Evolutionary conservation across 2,888 invertebrate genomes (phyloP), one percentile per base, ranked within the genome.

Genomic region (Drosophila seclusa): DNA sequence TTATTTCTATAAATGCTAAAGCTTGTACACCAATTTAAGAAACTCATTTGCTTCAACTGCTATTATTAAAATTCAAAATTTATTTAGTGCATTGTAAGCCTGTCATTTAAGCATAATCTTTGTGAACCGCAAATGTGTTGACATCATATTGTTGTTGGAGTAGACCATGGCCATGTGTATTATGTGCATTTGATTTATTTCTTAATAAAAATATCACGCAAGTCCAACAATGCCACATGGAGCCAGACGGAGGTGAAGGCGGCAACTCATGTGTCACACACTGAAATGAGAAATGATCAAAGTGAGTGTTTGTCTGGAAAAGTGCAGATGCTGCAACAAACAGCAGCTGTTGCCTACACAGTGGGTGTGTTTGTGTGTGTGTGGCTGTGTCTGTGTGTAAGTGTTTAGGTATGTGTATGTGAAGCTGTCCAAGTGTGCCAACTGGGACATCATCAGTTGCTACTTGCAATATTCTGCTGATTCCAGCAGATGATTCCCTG

Each of bases 281-380:
- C 59, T 68, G 78, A 88, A 87, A 87, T 87, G 86, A 87, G 89
- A 90, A 90, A 87, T 87, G 90, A 87, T 90, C 86, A 87, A 87
- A 87, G 89, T 84, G 82, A 87, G 86, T 90, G 90, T 87, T 89
- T 90, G 83, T 72, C 78, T 83, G 70, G 69, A 83, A 88, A 80
- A 73, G 68, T 78, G 83, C 82, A 81, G 64, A 78, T 71, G 68
- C 71, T 60, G 75, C 69, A 75, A 58, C 72, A 84, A 73, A 73
- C 60, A 82, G 80, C 74, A 77, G 80, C 73, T 84, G 76, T 68
- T 68, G 73, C 61, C 62, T 55, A 48, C 73, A 45, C 8, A 8
- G 24, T 16, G 27, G 24, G 1, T 57, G 54, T 62, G 55, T 62
- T 59, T 68, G 60, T 59, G n/a, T 48, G 48, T 18, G 45, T 21